Conservation (phyloP, 2,113 vertebrate species). For the Phoxinus phoxinus region DNA sequence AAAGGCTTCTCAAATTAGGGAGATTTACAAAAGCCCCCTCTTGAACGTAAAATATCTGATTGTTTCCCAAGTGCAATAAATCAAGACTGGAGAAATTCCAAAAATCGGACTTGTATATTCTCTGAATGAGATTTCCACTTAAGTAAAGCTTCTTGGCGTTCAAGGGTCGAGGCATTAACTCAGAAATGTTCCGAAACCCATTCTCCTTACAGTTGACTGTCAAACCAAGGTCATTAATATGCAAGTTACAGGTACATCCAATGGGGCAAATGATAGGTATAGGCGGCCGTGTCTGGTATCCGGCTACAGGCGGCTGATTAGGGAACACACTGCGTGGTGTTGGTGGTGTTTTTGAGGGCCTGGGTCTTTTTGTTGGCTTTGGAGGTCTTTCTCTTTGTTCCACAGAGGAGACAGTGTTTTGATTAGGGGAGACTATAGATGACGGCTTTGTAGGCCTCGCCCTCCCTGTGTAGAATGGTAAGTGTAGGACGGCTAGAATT, state of each 20-base stretch:
- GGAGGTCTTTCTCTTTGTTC: conserved; percentile 89
- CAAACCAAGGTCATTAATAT: conserved; percentile 94
- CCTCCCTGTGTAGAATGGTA: conserved; percentile 83
- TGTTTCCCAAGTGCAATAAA: conserved; percentile 95
- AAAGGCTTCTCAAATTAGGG: conserved; percentile 91
- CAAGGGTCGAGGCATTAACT: conserved; percentile 92
- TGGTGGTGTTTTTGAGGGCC: conserved; percentile 86
- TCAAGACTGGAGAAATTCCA: conserved; percentile 98
- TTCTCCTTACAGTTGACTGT: conserved; percentile 96
- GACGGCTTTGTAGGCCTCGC: conserved; percentile 92
- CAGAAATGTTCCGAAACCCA: conserved; percentile 92
- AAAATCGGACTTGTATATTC: conserved; percentile 95
- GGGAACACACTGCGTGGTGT: conserved; percentile 87
- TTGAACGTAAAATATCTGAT: conserved; percentile 95
- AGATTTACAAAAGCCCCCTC: conserved; percentile 95
- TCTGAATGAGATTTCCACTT: conserved; percentile 95
- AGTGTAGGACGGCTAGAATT: conserved; percentile 82
- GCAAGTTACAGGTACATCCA: conserved; percentile 93
- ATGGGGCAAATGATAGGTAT: conserved; percentile 96
- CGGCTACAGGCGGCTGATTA: conserved; percentile 91
- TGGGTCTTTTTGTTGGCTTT: conserved; percentile 88
- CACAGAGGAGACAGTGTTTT: conserved; percentile 92
- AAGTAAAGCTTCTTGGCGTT: conserved; percentile 96
- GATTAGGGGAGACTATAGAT: conserved; percentile 93
- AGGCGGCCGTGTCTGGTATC: conserved; percentile 94